Base-by-base conservation (phyloP, 2,113 vertebrate genomes). In the Xenopus laevis region DNA sequence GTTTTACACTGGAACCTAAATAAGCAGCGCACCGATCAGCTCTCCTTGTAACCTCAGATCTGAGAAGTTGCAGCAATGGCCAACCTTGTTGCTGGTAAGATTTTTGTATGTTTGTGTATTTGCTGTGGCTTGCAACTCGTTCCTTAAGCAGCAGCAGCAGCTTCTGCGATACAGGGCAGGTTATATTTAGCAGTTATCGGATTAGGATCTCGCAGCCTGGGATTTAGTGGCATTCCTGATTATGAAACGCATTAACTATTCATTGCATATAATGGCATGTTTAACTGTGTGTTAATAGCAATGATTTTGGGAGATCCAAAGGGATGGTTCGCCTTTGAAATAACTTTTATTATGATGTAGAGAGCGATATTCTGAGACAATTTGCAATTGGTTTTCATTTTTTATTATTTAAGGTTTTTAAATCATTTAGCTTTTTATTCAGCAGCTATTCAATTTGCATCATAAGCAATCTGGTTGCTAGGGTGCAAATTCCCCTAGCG, bases 161-260 rank as follows among this genome's bases (percentile, higher is more conserved):
- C 33, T 65, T 46, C 63, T 67, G 65, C 11, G 40, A 21, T 47
- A 50, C 69, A 5, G 45, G 11, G 33, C 13, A 47, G 27, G 30
- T 50, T 47, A 47, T 16, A 47, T 15, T 33, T 18, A 70, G 53
- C 30, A 58, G 17, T 9, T 17, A 59, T 55, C 10, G 52, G 71
- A 66, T 65, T 65, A 73, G 47, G 16, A 45, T 46, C 63, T 46
- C 18, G 27, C 18, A 21, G 47, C 8, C 45, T 57, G 53, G 47
- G 62, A 13, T 57, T 72, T 65, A 72, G 23, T 27, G 30, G 50
- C 21, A 13, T 40, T 27, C 57, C 55, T 46, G 57, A 61, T 45
- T 61, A 47, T 45, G 18, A 47, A 60, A 71, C 17, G 55, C 33
- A 47, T 21, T 53, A 71, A 20, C 21, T 62, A 59, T 71, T 46